Evolutionary conservation across 2,797 vertebrate species (phyloP).

Genomic region (Rhabdomys pumilio): DNA sequence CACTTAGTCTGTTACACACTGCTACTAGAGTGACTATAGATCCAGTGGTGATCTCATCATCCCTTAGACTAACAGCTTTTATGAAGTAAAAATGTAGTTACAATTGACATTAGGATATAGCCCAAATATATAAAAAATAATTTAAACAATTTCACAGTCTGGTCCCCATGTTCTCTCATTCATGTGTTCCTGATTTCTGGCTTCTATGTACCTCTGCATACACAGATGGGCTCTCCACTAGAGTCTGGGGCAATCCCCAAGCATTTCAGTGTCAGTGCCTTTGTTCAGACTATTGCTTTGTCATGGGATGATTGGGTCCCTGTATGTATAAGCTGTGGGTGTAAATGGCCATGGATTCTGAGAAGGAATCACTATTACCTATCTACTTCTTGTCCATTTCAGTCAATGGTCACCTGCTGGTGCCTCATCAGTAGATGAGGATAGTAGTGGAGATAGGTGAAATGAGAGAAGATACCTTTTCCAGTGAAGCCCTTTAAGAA

Average conservation of each 20-base stretch:
- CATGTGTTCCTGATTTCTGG: background rate
- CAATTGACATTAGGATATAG: constrained; percentile 9
- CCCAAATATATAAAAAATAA: background rate
- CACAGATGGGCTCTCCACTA: background rate
- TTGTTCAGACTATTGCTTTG: constrained; percentile 5
- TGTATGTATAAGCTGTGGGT: background rate
- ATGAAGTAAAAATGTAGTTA: background rate
- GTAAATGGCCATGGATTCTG: background rate
- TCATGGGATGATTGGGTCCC: background rate
- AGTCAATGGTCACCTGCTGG: background rate
- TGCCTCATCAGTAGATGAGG: background rate
- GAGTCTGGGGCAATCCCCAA: background rate
- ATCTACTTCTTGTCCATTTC: background rate
- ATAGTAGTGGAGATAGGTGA: background rate
- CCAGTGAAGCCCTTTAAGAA: background rate
- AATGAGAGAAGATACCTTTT: background rate
- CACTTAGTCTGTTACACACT: background rate
- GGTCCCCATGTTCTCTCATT: background rate
- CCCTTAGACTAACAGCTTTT: background rate
- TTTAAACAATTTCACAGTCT: background rate
- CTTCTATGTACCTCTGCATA: background rate
- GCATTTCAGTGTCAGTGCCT: background rate
- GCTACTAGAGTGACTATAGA: background rate
- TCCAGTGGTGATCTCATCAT: background rate
- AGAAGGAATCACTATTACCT: background rate